A percentile compares a stretch with the other conserved stretches of the same genome.
Conservation (phyloP, 2,888 invertebrate genomes). For the Dolichomitus sp. region DNA sequence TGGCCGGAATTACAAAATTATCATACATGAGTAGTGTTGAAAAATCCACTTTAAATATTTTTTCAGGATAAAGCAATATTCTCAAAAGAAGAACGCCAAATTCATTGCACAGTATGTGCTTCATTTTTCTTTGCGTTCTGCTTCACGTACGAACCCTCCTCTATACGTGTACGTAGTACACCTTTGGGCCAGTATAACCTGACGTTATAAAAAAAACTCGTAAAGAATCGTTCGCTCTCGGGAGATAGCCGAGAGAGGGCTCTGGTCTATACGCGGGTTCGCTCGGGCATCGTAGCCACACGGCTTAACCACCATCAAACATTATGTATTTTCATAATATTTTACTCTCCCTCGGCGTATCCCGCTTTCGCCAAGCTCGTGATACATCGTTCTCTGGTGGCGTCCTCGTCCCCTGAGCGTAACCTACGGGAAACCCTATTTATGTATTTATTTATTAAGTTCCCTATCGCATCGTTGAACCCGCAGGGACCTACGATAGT, state of each 20-base stretch:
- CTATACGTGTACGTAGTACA: slow-evolving; percentile 32
- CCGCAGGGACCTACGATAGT: slow-evolving; percentile 44
- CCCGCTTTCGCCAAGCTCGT: slow-evolving; percentile 68
- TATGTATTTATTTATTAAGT: slow-evolving; percentile 70
- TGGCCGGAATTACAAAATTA: too few relatives aligned
- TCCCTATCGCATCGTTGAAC: slow-evolving; percentile 53
- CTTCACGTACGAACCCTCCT: not conserved
- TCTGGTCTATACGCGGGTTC: slow-evolving; percentile 30
- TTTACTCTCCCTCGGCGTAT: slow-evolving; percentile 74
- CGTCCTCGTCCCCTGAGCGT: slow-evolving; percentile 42
- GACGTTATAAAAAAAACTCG: slow-evolving; percentile 75
- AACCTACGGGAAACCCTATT: slow-evolving; percentile 49
- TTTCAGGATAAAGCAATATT: not conserved
- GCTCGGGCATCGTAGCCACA: slow-evolving; percentile 64
- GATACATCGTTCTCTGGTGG: slow-evolving; percentile 59
- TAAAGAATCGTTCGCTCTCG: slow-evolving; percentile 73
- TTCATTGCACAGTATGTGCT: not conserved
- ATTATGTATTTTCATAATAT: slow-evolving; percentile 82
- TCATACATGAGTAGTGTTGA: not conserved
- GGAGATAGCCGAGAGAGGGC: slow-evolving; percentile 51
- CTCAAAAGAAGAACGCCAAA: not conserved
- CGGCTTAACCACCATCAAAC: slow-evolving; percentile 78
- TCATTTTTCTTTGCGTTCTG: slow-evolving; percentile 36
- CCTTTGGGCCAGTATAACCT: slow-evolving; percentile 48
- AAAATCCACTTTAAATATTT: not conserved